Evolutionary conservation across 2,888 invertebrate genomes (phyloP), one percentile per base, ranked within the genome.

Genomic region (Clistopyga incitator): DNA sequence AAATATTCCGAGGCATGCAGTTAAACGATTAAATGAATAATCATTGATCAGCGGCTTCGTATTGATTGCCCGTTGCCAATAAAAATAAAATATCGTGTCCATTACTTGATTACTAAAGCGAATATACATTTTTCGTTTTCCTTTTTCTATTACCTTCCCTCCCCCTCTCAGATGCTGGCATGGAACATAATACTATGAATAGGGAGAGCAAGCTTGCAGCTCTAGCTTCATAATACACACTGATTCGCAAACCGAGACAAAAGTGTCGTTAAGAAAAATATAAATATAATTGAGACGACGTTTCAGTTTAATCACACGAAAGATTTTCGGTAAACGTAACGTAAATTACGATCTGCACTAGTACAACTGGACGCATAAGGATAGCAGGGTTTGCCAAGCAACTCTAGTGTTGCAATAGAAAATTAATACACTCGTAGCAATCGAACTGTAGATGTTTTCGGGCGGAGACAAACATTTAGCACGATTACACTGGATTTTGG

Each of bases 91-190:
- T 25, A 71, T 6, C 13, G 20, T n/a, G 38, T 65, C 29, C 20
- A 45, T 78, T 15, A 56, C 25, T 61, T 15, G 23, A 75, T 64
- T 71, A 67, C 74, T 50, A 67, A 89, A 89, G 87, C 88, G 84
- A 83, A 83, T 82, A 85, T 85, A 87, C 72, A 72, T 85, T 84
- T 88, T 78, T 79, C 78, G 82, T 84, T 86, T 78, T 68, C 18
- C 42, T 45, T 80, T 88, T 87, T 90, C 88, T 86, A 87, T 91
- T 95, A 94, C 94, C 94, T 95, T 95, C 94, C 93, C 94, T 94
- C 93, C 94, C 94, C 92, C 94, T 94, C 94, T 94, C 95, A 93
- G 95, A 94, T 94, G 94, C 94, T 94, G 94, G 94, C 94, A 94
- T 94, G 94, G 94, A 94, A 94, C 93, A 94, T 93, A 94, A 94